These are phyloP conservation scores for Phalloptychus januarius DNA, from an alignment of 2,797 vertebrate species.

Conservation along the genomic window DNA sequence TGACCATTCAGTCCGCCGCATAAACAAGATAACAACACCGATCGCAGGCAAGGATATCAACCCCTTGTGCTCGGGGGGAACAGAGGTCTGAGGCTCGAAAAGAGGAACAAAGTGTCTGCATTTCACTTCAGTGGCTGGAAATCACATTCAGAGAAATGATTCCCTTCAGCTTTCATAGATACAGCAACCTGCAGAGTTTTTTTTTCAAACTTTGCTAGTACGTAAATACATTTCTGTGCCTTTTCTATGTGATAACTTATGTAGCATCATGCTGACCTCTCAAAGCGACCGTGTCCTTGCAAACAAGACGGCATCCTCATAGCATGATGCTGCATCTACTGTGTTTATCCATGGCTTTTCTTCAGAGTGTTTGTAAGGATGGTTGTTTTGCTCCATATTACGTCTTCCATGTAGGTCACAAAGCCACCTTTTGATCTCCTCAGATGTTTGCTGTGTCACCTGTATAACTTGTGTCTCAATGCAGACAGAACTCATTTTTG, in stretches of 20 bases:
- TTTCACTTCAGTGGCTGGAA: conserved; percentile 6
- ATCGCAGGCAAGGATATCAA: conserved; percentile 22
- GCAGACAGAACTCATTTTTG: background rate
- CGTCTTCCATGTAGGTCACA: background rate
- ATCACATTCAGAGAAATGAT: background rate
- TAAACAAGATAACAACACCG: conserved; percentile 42
- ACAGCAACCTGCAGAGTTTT: background rate
- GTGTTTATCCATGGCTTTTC: background rate
- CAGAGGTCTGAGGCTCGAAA: background rate
- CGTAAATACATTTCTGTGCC: background rate
- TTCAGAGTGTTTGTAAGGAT: background rate
- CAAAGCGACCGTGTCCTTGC: no score
- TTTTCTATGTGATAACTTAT: background rate
- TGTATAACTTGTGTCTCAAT: background rate
- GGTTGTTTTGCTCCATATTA: background rate
- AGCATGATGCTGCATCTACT: background rate
- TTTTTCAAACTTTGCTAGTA: background rate
- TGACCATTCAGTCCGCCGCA: conserved; percentile 38
- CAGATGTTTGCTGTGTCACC: background rate
- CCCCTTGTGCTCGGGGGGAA: conserved; percentile 7
- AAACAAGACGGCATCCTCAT: background rate
- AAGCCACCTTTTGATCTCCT: background rate
- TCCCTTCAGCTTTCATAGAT: background rate
- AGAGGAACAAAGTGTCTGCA: background rate
- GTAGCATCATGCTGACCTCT: no score